Conservation (phyloP, 2,797 vertebrate species). For the Mormyrops attenuatus region DNA sequence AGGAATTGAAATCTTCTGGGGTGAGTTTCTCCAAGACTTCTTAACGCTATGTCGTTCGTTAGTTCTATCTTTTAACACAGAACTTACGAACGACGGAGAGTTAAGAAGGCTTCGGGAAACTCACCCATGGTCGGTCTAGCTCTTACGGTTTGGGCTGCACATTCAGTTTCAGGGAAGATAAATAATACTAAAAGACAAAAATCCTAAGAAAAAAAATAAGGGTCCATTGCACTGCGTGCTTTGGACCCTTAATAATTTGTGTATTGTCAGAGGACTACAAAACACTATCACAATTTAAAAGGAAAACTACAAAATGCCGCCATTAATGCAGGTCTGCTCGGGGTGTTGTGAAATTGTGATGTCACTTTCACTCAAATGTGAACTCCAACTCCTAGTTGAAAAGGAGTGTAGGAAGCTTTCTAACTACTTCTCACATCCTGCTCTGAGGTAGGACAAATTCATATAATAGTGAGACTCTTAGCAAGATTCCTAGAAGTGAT, state of each 20-base stretch:
- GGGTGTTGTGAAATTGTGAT: neutral
- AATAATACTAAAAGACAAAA: too few relatives aligned
- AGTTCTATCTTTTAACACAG: too few relatives aligned
- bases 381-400: neutral
- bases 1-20: too few relatives aligned
- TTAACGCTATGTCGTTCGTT: too few relatives aligned
- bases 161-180: too few relatives aligned
- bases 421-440: neutral
- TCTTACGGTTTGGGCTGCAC: too few relatives aligned
- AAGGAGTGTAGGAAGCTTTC: neutral
- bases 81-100: too few relatives aligned
- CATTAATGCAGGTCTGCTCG: neutral
- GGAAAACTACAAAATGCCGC: neutral
- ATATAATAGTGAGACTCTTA: neutral
- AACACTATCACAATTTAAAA: neutral
- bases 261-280: neutral
- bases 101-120: too few relatives aligned
- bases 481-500: neutral
- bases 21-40: too few relatives aligned
- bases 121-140: too few relatives aligned
- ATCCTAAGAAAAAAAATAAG: too few relatives aligned
- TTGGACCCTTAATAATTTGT: neutral
- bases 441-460: neutral
- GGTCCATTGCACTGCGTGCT: too few relatives aligned
- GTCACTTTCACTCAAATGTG: neutral